Conservation (phyloP, 2,888 invertebrate species). For the Ichneumoninae sp. region DNA sequence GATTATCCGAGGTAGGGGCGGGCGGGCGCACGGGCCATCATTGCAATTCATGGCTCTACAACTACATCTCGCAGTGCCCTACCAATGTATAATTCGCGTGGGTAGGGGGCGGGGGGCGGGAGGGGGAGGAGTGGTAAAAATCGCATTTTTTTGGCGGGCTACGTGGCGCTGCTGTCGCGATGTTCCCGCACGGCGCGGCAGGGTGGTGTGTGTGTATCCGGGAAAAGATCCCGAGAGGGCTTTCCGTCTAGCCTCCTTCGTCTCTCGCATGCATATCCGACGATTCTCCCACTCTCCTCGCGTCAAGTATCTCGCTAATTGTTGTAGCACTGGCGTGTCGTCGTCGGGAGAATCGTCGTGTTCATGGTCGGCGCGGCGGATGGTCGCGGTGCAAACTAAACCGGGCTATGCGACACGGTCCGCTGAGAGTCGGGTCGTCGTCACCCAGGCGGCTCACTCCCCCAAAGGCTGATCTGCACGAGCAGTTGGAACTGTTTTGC, state of each 20-base stretch:
- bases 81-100: constrained; percentile 82
- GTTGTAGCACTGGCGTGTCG: constrained; percentile 8
- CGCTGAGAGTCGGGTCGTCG: constrained; percentile 21
- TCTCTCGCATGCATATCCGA: constrained; percentile 10
- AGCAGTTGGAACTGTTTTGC: constrained; percentile 8
- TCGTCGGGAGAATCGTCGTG: constrained; percentile 4
- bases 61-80: constrained; percentile 80
- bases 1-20: constrained; percentile 82
- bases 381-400: constrained; percentile 1
- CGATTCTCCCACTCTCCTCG: constrained; percentile 1
- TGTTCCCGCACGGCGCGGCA: constrained; percentile 20
- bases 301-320: constrained; percentile 31
- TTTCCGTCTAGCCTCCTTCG: not conserved
- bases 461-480: constrained; percentile 23
- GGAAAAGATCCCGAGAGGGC: constrained; percentile 17
- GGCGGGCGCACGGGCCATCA: constrained; percentile 81
- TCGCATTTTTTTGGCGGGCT: constrained; percentile 82
- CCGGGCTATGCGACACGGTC: not conserved
- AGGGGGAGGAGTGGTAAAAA: constrained; percentile 76
- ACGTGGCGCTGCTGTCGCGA: constrained; percentile 80
- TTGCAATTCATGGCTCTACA: constrained; percentile 83
- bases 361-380: not conserved
- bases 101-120: constrained; percentile 63
- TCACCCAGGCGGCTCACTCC: constrained; percentile 25
- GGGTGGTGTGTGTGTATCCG: constrained; percentile 44